Base-by-base conservation (phyloP, 2,888 invertebrate genomes). In the Dynastes tityus region DNA sequence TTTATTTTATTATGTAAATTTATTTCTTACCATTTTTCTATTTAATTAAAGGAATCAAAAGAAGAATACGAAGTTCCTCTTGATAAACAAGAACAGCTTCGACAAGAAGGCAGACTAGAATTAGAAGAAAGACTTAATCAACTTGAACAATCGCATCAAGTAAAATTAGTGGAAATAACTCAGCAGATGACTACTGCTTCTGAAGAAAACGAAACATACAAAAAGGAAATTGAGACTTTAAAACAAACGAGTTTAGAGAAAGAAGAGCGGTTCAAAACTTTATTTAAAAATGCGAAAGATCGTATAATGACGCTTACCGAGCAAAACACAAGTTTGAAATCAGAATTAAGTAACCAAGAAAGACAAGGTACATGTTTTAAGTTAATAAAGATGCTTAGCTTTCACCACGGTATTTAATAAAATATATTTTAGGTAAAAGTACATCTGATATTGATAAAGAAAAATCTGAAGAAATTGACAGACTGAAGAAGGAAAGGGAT, bases 301-400 rank as follows among this genome's bases (percentile, higher is more conserved):
- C 93, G 94, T 85, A 95, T 95, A 79, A 92, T 93, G 84, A 92
- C 92, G 80, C 87, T 95, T 45, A 94, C 94, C 0, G 95, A 95
- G 84, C 90, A 92, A 16, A 94, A 94, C 84, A 93, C 92, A 83
- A 89, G 89, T 6, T 88, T 93, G 9, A 90, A 89, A 78, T 91
- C 91, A 53, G 93, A 94, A 85, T 86, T 93, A 76, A 81, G 80
- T 63, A 82, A 82, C 84, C 73, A 84, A 78, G 90, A 84, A 79
- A 61, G 73, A 45, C 73, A 74, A 74, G 73, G 78, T 81, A 81
- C 51, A 74, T 40, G 9, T 51, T 58, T 27, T 16, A 29, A 71
- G 40, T 45, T n/a, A 61, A 11, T 27, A 55, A 32, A 22, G 11
- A 68, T 27, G 9, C 27, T 49, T 27, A 22, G 1, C 1, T 71